Evolutionary conservation across 1,140 invertebrate genomes (phyloP), one percentile per base, ranked within the genome.

Genomic region (Elysia chlorotica): DNA sequence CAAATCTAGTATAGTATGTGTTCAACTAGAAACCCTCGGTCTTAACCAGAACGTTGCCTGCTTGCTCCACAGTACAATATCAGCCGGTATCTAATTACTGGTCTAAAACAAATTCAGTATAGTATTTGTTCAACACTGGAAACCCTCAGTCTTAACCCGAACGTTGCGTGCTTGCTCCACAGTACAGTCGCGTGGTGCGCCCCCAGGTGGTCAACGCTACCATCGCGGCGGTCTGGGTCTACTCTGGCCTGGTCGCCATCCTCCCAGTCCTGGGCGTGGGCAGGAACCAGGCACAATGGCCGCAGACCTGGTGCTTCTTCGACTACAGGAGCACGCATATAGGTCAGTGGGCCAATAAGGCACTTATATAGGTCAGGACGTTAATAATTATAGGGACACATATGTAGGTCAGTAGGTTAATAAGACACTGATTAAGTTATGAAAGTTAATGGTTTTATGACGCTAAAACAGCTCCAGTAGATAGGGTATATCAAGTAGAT

Each of bases 261-360:
- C 74, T 88, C 23, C 88, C 87, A 0, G 76, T 88, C 14, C 77
- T 87, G 33, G 84, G 84, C 1, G 71, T 88, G 17, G 86, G 86
- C 0, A 62, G 68, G 54, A 83, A 81, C 65, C 76, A 81, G 2
- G 56, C 78, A 4, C 86, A 85, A 65, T 87, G 81, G 79, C 87
- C 87, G 0, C 79, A 82, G 2, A 87, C 87, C 21, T 88, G 88
- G 88, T 88, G 87, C 73, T 88, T 88, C 79, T 82, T 87, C 73
- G 85, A 87, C 71, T 83, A 85, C 53, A 62, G 65, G 23, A 74
- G 75, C 62, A 61, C 74, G 1, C 68, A 75, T 35, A 21, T 74
- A 0, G 37, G 67, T 53, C 71, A 75, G 30, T 67, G 17, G 30
- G 21, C n/a, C 41, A 14, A 10, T 48, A 48, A 48, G n/a, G 41